Conservation (phyloP, 2,113 vertebrate genomes). For the Phaethon lepturus region DNA sequence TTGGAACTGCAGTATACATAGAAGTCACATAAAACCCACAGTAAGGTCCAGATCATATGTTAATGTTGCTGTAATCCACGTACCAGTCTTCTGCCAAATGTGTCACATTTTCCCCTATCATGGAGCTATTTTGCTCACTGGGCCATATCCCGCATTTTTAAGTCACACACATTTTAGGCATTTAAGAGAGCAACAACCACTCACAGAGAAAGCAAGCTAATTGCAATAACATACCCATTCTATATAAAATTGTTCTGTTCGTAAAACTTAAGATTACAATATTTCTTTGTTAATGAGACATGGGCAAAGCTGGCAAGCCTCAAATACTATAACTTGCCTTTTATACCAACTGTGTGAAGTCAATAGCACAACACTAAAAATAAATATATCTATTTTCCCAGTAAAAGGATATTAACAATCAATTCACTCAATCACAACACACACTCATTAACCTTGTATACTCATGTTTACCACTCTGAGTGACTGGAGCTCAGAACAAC, state of each 20-base stretch:
- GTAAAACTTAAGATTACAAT: neutral
- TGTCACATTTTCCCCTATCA: slow-evolving; percentile 48
- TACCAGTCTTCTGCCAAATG: slow-evolving; percentile 42
- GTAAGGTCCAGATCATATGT: slow-evolving; percentile 10
- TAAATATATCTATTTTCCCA: neutral
- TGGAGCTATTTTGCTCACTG: slow-evolving; percentile 44
- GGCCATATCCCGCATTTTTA: slow-evolving; percentile 41
- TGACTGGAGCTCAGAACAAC: neutral
- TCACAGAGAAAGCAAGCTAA: slow-evolving; percentile 39
- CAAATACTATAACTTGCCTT: neutral
- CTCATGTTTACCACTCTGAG: neutral
- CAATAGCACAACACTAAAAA: neutral
- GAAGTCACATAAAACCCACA: slow-evolving; percentile 43
- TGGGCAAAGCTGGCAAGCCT: neutral
- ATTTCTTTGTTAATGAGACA: neutral
- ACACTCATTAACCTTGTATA: neutral
- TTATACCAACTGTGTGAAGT: neutral
- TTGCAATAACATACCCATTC: slow-evolving; percentile 38
- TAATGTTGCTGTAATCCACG: slow-evolving; percentile 29
- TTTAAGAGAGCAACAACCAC: slow-evolving; percentile 46
- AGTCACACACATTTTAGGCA: neutral
- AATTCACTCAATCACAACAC: neutral
- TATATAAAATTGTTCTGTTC: slow-evolving; percentile 8
- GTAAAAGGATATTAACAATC: neutral
- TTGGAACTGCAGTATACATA: neutral